Percentiles rank a stretch among this genome's conserved stretches.
phyloP scores from a whole-genome alignment of 2,888 invertebrate genomes.

The Cerastis leucographa region DNA sequence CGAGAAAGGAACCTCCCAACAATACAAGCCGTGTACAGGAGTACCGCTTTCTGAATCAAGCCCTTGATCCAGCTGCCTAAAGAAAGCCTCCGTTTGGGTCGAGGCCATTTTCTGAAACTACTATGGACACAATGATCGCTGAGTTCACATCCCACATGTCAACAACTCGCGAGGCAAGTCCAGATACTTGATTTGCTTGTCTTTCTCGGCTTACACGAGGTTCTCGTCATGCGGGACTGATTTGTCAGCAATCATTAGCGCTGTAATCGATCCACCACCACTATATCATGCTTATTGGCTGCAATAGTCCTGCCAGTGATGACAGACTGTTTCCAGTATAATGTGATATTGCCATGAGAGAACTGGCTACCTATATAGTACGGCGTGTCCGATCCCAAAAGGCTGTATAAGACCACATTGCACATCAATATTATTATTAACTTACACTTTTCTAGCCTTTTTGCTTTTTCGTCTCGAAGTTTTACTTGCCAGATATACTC shows the following conservation, averaged over 20 bases:
- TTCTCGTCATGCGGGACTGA: too few relatives aligned
- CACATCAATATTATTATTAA: slow-evolving; percentile 23
- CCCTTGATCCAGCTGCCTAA: too few relatives aligned
- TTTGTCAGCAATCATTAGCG: neutral
- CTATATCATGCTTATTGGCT: neutral
- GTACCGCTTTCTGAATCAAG: neutral
- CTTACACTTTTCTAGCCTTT: slow-evolving; percentile 70
- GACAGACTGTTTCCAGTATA: neutral
- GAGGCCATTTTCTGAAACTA: too few relatives aligned
- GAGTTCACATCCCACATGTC: too few relatives aligned
- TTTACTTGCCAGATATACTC: slow-evolving; percentile 74
- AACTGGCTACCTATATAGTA: neutral
- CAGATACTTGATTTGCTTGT: too few relatives aligned
- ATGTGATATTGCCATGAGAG: neutral
- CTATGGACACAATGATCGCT: too few relatives aligned
- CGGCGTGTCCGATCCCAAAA: neutral
- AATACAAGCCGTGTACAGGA: neutral
- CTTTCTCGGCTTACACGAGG: too few relatives aligned
- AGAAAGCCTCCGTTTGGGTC: too few relatives aligned
- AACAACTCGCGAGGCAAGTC: too few relatives aligned
- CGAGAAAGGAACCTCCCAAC: too few relatives aligned
- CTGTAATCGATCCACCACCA: neutral
- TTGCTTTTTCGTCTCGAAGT: slow-evolving; percentile 59
- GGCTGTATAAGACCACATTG: neutral
- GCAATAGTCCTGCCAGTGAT: neutral